A percentile compares a stretch with the other conserved stretches of the same genome.
These are phyloP conservation scores for Arbacia lixula DNA, from an alignment of 53 echinoderm and acorn worm species.

Conservation along the genomic window DNA sequence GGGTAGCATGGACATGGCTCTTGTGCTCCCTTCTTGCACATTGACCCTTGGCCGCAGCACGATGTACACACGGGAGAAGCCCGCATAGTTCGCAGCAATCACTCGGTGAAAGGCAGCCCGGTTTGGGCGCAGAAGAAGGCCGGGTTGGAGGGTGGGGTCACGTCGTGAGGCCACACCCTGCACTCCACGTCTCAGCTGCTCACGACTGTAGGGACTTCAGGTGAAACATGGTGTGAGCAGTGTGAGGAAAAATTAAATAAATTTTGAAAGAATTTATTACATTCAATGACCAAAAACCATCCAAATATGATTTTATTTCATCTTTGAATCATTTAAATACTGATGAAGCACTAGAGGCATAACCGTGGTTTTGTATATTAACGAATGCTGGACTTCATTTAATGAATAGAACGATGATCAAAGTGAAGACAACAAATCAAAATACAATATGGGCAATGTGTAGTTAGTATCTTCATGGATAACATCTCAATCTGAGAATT, in stretches of 20 bases:
- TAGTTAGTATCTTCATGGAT: too few species aligned
- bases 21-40: constrained; percentile 61
- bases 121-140: constrained; percentile 23
- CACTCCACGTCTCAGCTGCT: constrained; percentile 46
- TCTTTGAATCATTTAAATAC: neutral
- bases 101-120: constrained; percentile 8
- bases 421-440: too few species aligned
- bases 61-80: constrained; percentile 69
- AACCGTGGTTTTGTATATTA: too few species aligned
- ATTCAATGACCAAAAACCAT: neutral
- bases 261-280: too few species aligned
- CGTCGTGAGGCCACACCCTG: neutral
- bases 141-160: neutral
- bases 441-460: too few species aligned
- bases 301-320: neutral
- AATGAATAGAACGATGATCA: too few species aligned
- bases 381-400: too few species aligned
- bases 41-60: constrained; percentile 71
- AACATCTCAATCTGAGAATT: too few species aligned
- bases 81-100: constrained; percentile 61
- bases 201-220: constrained; percentile 61
- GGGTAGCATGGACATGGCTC: constrained; percentile 59
- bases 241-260: too few species aligned
- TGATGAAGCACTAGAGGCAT: neutral
- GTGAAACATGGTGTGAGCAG: neutral